Percentiles rank a stretch among this genome's conserved stretches.
These are phyloP conservation scores for Hemitrygon akajei DNA, from an alignment of 2,797 vertebrate species.

Conservation along the genomic window DNA sequence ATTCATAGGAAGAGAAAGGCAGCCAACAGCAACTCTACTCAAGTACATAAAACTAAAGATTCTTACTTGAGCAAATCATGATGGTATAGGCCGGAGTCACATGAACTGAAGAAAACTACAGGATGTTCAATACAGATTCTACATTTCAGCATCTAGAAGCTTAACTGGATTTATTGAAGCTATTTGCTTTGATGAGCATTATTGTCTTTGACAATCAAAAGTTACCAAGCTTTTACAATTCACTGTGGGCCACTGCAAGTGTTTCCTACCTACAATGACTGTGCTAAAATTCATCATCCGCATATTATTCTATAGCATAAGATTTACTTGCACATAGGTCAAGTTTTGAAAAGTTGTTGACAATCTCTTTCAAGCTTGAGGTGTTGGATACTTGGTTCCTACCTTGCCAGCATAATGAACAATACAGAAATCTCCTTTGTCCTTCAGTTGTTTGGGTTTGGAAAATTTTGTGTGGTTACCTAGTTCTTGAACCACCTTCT, in stretches of 20 bases:
- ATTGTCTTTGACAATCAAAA: not conserved
- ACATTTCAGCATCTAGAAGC: not conserved
- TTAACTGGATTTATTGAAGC: not conserved
- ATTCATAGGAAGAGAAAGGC: not conserved
- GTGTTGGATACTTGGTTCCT: slow-evolving; percentile 39
- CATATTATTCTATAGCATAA: not conserved
- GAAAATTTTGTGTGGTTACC: slow-evolving; percentile 84
- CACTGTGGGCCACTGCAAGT: too few relatives aligned
- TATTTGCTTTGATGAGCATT: not conserved
- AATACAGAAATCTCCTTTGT: slow-evolving; percentile 88
- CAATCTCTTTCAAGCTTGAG: not conserved
- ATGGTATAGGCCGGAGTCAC: not conserved
- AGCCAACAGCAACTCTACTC: not conserved
- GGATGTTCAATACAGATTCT: not conserved
- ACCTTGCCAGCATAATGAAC: slow-evolving; percentile 92
- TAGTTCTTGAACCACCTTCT: slow-evolving; percentile 83
- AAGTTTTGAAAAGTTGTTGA: not conserved
- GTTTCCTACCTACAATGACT: not conserved
- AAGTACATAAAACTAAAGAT: not conserved
- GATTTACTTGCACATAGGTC: not conserved
- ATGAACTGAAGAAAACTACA: not conserved
- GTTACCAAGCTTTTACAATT: not conserved
- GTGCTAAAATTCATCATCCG: not conserved
- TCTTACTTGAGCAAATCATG: not conserved
- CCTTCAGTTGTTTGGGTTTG: slow-evolving; percentile 88